Percentiles rank a stretch among this genome's conserved stretches.
These are phyloP conservation scores for Neolamprologus modestus DNA, from an alignment of 2,113 vertebrate species.

Conservation along the genomic window DNA sequence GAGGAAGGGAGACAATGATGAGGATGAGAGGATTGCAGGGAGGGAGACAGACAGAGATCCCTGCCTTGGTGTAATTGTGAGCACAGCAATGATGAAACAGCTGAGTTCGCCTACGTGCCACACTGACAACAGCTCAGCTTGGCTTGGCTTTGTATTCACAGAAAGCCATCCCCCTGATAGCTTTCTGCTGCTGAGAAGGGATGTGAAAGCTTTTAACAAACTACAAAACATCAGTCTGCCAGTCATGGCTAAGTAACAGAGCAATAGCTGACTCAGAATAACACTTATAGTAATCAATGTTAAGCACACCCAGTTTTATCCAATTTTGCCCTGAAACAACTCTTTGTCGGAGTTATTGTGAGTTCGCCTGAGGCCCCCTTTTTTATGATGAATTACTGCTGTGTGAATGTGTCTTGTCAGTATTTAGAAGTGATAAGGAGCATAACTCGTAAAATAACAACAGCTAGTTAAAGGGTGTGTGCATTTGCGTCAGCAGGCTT, in stretches of 20 bases:
- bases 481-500: slow-evolving; percentile 1
- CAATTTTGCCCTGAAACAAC: neutral
- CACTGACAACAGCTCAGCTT: neutral
- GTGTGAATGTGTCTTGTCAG: neutral
- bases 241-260: neutral
- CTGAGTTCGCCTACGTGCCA: slow-evolving; percentile 2
- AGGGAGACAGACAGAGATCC: slow-evolving; percentile 37
- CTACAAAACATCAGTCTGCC: neutral
- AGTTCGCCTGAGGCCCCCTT: neutral
- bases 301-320: neutral
- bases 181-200: neutral
- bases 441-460: neutral
- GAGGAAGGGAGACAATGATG: neutral
- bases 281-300: neutral
- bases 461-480: neutral
- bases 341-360: neutral
- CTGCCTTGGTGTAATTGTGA: slow-evolving; percentile 33
- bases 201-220: neutral
- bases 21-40: neutral
- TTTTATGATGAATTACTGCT: neutral
- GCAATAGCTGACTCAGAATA: neutral
- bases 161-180: neutral
- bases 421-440: neutral
- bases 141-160: neutral
- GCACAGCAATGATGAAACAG: slow-evolving; percentile 37